Evolutionary conservation across 1,140 invertebrate species (phyloP).

Genomic region (Oryctes rhinoceros): DNA sequence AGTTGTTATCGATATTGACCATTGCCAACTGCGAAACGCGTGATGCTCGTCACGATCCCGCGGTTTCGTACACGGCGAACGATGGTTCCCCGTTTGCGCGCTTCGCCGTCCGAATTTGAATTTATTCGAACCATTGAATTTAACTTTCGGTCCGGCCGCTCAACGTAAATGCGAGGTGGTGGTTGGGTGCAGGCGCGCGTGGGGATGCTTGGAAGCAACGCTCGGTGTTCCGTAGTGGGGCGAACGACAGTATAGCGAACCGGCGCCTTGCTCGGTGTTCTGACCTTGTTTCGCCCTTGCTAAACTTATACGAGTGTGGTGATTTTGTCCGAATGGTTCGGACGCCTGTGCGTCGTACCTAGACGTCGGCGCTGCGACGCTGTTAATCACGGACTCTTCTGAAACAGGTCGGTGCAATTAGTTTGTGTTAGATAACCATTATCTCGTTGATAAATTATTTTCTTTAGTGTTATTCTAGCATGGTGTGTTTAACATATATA

Average conservation of each 20-base stretch:
- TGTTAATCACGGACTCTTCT: constrained; percentile 8
- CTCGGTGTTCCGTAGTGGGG: background rate
- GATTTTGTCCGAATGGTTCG: constrained; percentile 38
- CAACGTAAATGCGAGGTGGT: background rate
- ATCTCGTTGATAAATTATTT: background rate
- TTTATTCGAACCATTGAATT: constrained; percentile 3
- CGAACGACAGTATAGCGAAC: constrained; percentile 26
- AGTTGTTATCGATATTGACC: background rate
- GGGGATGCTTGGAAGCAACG: constrained; percentile 4
- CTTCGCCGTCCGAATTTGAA: background rate
- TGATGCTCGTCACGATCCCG: constrained; percentile 2
- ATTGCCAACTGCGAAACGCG: constrained; percentile 36
- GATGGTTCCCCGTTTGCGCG: background rate
- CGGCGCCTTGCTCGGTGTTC: constrained; percentile 26
- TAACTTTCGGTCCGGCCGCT: background rate
- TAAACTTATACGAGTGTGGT: constrained; percentile 27
- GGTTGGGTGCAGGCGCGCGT: background rate
- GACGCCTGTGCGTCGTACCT: constrained; percentile 34
- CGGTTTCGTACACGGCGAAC: too few species aligned
- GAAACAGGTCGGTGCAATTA: constrained; percentile 26
- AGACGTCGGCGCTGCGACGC: constrained; percentile 23
- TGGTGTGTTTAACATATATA: background rate
- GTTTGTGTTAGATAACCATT: background rate
- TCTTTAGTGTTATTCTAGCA: background rate
- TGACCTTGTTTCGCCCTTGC: constrained; percentile 35